Percentiles rank a stretch among this genome's conserved stretches.
Evolutionary conservation across 2,797 vertebrate genomes (phyloP).

Genomic region (Siniperca scherzeri): DNA sequence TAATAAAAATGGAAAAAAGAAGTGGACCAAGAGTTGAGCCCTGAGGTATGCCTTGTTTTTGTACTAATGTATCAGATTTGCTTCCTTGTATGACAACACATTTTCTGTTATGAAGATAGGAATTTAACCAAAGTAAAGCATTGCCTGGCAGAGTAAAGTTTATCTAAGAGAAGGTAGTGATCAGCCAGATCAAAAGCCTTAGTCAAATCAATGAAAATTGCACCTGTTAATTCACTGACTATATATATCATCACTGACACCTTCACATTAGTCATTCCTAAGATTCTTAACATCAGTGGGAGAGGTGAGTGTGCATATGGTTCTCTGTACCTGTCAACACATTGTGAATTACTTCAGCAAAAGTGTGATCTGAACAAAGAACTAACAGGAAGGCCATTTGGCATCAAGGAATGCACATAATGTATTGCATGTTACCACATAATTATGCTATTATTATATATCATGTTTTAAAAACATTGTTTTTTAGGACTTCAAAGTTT

Average conservation of each 20-base stretch:
- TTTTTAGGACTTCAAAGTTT: constrained; percentile 23
- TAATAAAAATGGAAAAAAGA: too few relatives aligned
- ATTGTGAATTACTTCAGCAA: not conserved
- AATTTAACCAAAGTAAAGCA: not conserved
- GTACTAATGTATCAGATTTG: not conserved
- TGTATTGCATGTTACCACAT: not conserved
- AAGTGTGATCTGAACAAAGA: constrained; percentile 8
- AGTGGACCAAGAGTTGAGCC: not conserved
- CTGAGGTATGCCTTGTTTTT: not conserved
- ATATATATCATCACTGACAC: not conserved
- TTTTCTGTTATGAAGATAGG: not conserved
- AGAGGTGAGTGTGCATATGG: constrained; percentile 1
- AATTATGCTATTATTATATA: constrained; percentile 17
- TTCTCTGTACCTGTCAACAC: not conserved
- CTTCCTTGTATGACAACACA: not conserved
- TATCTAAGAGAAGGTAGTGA: not conserved
- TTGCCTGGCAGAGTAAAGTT: not conserved
- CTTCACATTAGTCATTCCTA: constrained; percentile 5
- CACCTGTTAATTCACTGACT: not conserved
- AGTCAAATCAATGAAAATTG: not conserved
- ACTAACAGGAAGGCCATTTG: not conserved
- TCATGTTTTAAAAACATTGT: constrained; percentile 13
- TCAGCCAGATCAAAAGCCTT: not conserved
- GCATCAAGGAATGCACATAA: constrained; percentile 4
- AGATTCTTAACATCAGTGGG: not conserved